Evolutionary conservation across 2,888 invertebrate genomes (phyloP).

Genomic region (Drosophila sordidapex): DNA sequence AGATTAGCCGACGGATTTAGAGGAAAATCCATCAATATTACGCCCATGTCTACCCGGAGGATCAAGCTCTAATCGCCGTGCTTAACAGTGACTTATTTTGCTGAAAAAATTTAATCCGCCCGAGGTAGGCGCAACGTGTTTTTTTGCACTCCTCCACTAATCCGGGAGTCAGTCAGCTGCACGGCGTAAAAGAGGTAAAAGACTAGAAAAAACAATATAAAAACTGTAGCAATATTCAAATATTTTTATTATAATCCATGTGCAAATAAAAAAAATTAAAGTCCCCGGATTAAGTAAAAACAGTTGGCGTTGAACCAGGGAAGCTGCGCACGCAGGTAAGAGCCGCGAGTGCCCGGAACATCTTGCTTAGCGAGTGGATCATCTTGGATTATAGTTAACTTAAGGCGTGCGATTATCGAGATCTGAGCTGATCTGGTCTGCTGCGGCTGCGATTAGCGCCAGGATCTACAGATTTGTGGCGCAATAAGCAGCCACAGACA

Average conservation of each 20-base stretch:
- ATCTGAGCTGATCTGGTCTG: constrained; percentile 12
- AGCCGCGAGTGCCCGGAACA: constrained; percentile 48
- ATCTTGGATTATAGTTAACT: constrained; percentile 75
- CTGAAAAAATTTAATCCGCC: constrained; percentile 75
- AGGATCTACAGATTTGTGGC: constrained; percentile 59
- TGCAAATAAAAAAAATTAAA: constrained; percentile 58
- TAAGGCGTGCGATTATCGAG: constrained; percentile 63
- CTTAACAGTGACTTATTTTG: constrained; percentile 70
- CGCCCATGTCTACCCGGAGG: constrained; percentile 71
- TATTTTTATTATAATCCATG: constrained; percentile 51
- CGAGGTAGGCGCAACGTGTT: constrained; percentile 58
- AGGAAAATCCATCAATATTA: constrained; percentile 81
- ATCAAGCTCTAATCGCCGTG: constrained; percentile 76
- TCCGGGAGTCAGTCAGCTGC: constrained; percentile 67
- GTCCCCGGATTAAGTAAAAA: constrained; percentile 64
- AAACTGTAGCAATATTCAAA: constrained; percentile 56
- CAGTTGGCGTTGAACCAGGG: constrained; percentile 49
- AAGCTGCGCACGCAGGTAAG: constrained; percentile 23
- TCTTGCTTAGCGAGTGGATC: constrained; percentile 60
- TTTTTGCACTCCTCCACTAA: constrained; percentile 26
- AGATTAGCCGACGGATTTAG: constrained; percentile 75
- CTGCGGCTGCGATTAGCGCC: constrained; percentile 55
- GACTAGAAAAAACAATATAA: constrained; percentile 15
- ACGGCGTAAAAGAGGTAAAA: constrained; percentile 69
- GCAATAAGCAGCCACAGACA: constrained; percentile 57